phyloP scores from a whole-genome alignment of 1,140 invertebrate genomes.

The Drosophila auraria region DNA sequence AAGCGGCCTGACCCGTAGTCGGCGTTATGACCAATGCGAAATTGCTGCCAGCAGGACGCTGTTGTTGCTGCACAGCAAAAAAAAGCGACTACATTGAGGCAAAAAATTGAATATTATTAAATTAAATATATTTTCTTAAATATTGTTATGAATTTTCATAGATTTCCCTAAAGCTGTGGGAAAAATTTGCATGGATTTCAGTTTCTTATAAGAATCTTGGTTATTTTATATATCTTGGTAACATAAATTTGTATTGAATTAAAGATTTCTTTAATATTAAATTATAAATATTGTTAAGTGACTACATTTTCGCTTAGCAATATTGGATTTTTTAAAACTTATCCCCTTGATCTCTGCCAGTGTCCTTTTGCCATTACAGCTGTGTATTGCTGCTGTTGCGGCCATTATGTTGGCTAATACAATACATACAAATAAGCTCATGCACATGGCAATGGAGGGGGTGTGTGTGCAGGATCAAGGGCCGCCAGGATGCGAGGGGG shows the following conservation, averaged over 20 bases:
- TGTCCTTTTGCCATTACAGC: conserved; percentile 36
- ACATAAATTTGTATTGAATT: not conserved
- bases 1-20: conserved; percentile 60
- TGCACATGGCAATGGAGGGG: conserved; percentile 40
- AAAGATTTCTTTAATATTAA: too few relatives aligned
- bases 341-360: not conserved
- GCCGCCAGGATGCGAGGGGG: conserved; percentile 3
- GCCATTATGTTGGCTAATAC: conserved; percentile 82
- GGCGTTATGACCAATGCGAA: conserved; percentile 75
- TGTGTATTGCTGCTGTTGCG: conserved; percentile 53
- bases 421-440: conserved; percentile 82
- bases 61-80: conserved; percentile 25
- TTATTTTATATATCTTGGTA: not conserved
- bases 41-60: conserved; percentile 48
- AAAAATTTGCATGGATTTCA: not conserved
- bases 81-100: not conserved
- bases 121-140: not conserved
- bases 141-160: not conserved
- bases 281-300: too few relatives aligned
- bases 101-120: not conserved
- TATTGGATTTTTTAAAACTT: too few relatives aligned
- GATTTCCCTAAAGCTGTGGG: not conserved
- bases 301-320: too few relatives aligned
- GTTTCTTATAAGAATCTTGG: not conserved
- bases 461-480: conserved; percentile 19